phyloP scores from a whole-genome alignment of 2,888 invertebrate species.

The Scrobipalpa costella region DNA sequence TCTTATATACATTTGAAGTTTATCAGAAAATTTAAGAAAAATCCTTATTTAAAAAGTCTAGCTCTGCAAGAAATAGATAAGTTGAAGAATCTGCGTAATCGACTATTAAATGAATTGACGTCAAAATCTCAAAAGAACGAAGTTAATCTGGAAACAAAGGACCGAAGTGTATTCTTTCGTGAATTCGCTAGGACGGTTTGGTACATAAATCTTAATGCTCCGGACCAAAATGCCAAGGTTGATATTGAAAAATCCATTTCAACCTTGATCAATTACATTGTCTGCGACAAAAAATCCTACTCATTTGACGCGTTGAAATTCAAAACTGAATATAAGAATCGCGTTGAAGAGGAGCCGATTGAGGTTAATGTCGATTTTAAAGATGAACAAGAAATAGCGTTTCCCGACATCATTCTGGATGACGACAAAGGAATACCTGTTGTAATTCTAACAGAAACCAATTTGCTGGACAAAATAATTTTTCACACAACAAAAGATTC shows the following conservation, averaged over 20 bases:
- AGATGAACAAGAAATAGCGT: conserved; percentile 48
- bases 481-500: conserved; percentile 35
- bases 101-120: conserved; percentile 39
- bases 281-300: conserved; percentile 47
- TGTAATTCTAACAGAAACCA: conserved; percentile 42
- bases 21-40: conserved; percentile 36
- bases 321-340: conserved; percentile 35
- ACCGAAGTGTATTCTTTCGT: conserved; percentile 38
- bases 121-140: not conserved
- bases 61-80: conserved; percentile 44
- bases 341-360: conserved; percentile 42
- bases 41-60: no score
- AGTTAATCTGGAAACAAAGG: conserved; percentile 37
- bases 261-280: conserved; percentile 53
- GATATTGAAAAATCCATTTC: conserved; percentile 48
- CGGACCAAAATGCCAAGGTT: conserved; percentile 31
- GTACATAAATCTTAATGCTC: conserved; percentile 41
- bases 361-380: conserved; percentile 42
- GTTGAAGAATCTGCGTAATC: conserved; percentile 40
- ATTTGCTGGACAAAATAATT: conserved; percentile 48
- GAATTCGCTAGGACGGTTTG: conserved; percentile 40
- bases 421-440: conserved; percentile 54
- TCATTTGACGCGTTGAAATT: conserved; percentile 50
- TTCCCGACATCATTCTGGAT: conserved; percentile 51
- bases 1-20: conserved; percentile 51